Evolutionary conservation across 1,140 invertebrate species (phyloP).

Genomic region (Diabrotica undecimpunctata): DNA sequence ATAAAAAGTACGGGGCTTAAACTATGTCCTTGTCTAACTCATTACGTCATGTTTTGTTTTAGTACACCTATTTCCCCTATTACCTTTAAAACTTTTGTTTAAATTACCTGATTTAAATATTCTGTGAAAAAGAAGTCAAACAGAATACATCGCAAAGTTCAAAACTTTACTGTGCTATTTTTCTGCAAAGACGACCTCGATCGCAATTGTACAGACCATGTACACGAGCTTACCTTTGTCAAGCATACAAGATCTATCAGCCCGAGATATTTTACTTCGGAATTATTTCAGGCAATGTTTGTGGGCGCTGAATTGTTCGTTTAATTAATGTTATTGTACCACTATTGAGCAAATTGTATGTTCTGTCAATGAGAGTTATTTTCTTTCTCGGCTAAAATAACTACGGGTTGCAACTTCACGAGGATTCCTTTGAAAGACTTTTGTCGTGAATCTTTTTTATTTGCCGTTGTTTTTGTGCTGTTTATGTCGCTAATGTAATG

Average conservation of each 20-base stretch:
- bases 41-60: too few species aligned
- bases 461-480: too few species aligned
- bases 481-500: too few species aligned
- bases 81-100: too few species aligned
- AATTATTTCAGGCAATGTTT: constrained; percentile 2
- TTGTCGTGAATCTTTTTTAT: not conserved
- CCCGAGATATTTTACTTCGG: constrained; percentile 1
- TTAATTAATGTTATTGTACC: constrained; percentile 3
- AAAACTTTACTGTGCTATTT: not conserved
- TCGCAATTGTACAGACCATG: not conserved
- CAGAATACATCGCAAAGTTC: too few species aligned
- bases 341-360: constrained; percentile 2
- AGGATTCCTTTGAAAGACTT: not conserved
- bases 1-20: too few species aligned
- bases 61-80: too few species aligned
- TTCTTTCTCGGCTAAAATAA: constrained; percentile 1
- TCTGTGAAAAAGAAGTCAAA: too few species aligned
- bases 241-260: constrained; percentile 2
- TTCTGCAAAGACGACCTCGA: not conserved
- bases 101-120: too few species aligned
- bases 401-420: not conserved
- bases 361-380: constrained; percentile 1
- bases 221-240: not conserved
- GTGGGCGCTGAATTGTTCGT: not conserved
- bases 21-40: too few species aligned